A percentile compares a stretch with the other conserved stretches of the same genome.
Conservation (phyloP, 1,140 invertebrate genomes). For the Tetranychus urticae region DNA sequence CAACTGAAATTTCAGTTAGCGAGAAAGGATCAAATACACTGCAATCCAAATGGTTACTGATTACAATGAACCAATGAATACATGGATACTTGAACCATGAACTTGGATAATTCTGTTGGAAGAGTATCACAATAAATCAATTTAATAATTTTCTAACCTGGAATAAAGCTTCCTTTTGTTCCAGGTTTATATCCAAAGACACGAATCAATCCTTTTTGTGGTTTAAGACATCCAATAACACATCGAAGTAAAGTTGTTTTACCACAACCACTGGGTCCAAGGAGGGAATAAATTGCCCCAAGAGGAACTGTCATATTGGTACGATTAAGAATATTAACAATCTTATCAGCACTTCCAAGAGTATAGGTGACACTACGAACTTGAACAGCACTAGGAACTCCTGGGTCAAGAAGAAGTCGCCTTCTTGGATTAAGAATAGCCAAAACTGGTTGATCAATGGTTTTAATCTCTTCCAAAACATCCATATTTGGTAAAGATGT, state of each 20-base stretch:
- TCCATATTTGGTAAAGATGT: background rate
- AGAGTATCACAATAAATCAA: no score
- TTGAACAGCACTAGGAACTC: background rate
- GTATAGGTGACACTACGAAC: background rate
- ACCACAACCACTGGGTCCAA: slow-evolving; percentile 12
- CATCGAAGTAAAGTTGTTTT: slow-evolving; percentile 10
- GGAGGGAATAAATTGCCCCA: slow-evolving; percentile 5
- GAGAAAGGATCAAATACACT: no score
- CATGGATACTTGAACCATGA: no score
- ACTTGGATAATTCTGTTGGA: no score
- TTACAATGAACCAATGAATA: no score
- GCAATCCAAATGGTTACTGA: no score
- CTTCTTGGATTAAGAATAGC: background rate
- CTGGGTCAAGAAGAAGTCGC: background rate
- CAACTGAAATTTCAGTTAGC: no score
- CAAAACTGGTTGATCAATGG: background rate
- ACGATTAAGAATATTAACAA: background rate
- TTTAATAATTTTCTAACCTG: slow-evolving; percentile 25
- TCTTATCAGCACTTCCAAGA: background rate
- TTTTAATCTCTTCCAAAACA: background rate
- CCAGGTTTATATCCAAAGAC: slow-evolving; percentile 8
- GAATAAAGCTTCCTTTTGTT: slow-evolving; percentile 25
- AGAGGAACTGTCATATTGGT: background rate
- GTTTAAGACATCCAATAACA: slow-evolving; percentile 6
- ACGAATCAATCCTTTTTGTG: slow-evolving; percentile 2